Evolutionary conservation across 2,888 invertebrate genomes (phyloP), one percentile per base, ranked within the genome.

Genomic region (Empis livida): DNA sequence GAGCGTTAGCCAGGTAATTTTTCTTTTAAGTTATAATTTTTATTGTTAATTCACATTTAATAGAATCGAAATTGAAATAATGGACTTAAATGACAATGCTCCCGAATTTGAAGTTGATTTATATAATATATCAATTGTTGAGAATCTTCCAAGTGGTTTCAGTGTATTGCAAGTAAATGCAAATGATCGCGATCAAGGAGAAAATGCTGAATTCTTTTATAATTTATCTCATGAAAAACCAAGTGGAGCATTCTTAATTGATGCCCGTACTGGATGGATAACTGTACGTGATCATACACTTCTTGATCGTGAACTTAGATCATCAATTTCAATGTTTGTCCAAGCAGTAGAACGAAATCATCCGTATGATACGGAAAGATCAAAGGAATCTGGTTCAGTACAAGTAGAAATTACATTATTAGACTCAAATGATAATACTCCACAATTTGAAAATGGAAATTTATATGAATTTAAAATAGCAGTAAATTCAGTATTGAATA

Each of bases 401-500:
- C 77, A 77, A 38, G 84, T 91, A 0, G 87, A 88, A 69, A 84
- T 93, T 1, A 83, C 84, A 0, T 66, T 93, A 23, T 71, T 87
- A 0, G 93, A 94, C 62, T 87, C 92, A 14, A 94, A 94, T 61
- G 93, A 94, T 62, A 92, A 93, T 58, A 87, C 86, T 56, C 93
- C 94, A 1, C 79, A 80, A 23, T 93, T 92, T 60, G 76, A 86
- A 20, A 85, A 88, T 5, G 84, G 80, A 47, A 90, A 90, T 64
- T 71, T 90, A 6, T 91, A 90, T 57, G 84, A 87, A 59, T 86
- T 91, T 58, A 71, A 74, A 43, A 76, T 86, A 0, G 78, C 78
- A 47, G 78, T 79, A 0, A 80, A 84, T 49, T 78, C 80, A 0
- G 74, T 77, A 50, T 67, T 82, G 31, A 85, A 84, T 0, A 77